A percentile compares a stretch with the other conserved stretches of the same genome.
phyloP scores from a whole-genome alignment of 2,113 vertebrate genomes.

The Ancistrus triradiatus region DNA sequence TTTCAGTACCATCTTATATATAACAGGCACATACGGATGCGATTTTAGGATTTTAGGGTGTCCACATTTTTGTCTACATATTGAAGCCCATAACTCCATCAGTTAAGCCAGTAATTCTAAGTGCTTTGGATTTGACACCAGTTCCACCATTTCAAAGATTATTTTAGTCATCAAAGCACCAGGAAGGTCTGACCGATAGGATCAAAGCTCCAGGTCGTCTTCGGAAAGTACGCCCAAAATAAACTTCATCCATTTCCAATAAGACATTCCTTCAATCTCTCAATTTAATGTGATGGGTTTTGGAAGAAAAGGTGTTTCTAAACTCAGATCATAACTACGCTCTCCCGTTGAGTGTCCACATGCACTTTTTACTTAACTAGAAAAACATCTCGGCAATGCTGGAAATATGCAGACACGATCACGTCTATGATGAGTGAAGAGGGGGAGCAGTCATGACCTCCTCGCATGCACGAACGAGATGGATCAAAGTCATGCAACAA shows the following conservation, averaged over 20 bases:
- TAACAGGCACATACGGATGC: no score
- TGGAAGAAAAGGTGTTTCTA: not conserved
- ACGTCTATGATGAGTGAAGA: not conserved
- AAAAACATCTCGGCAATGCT: conserved; percentile 26
- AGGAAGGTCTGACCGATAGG: not conserved
- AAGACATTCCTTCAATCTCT: not conserved
- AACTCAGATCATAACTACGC: not conserved
- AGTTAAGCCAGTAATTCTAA: no score
- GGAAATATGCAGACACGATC: conserved; percentile 23
- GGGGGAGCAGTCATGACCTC: not conserved
- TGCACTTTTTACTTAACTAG: conserved; percentile 5
- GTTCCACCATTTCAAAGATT: conserved; percentile 2
- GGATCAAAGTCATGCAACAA: conserved; percentile 34
- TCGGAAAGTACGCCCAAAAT: not conserved
- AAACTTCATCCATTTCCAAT: conserved; percentile 14
- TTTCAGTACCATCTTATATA: no score
- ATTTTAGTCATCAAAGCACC: not conserved
- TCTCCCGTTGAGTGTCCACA: not conserved
- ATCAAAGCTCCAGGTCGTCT: not conserved
- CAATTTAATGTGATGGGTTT: not conserved
- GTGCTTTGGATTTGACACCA: no score
- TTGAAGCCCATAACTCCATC: no score
- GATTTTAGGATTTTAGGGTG: no score
- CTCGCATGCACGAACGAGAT: not conserved
- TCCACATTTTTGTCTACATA: no score